Percentiles rank a stretch among this genome's conserved stretches.
Conservation (phyloP, 2,888 invertebrate genomes). For the Standfussiana lucernea region DNA sequence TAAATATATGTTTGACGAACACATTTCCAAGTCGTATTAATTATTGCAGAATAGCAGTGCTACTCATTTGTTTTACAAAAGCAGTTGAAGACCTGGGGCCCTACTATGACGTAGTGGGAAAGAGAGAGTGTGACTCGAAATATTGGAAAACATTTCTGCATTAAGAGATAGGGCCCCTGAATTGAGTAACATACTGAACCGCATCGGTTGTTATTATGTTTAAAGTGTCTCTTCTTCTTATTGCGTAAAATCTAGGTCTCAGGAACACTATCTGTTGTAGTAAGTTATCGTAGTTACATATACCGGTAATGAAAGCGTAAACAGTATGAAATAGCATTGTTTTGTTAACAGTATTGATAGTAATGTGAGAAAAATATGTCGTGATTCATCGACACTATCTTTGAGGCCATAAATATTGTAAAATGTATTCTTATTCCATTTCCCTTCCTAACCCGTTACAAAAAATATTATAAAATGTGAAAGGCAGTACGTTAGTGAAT, state of each 20-base stretch:
- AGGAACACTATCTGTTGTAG: conserved; percentile 31
- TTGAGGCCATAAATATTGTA: conserved; percentile 1
- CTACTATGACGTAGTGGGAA: no score
- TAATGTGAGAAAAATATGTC: conserved; percentile 43
- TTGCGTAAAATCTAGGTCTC: conserved; percentile 40
- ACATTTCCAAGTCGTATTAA: neutral
- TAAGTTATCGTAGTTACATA: conserved; percentile 25
- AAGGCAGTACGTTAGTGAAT: neutral
- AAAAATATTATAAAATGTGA: neutral
- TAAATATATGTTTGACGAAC: neutral
- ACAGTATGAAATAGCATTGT: conserved; percentile 31
- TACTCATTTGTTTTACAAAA: conserved; percentile 5
- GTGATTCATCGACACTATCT: conserved; percentile 50
- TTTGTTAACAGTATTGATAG: conserved; percentile 45
- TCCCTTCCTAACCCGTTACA: neutral
- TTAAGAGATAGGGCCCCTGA: no score
- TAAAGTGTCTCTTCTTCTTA: conserved; percentile 9
- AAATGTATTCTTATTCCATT: neutral
- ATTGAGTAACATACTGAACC: conserved; percentile 5
- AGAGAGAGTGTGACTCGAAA: no score
- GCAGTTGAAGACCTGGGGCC: neutral
- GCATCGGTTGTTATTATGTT: conserved; percentile 13
- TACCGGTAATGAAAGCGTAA: conserved; percentile 32
- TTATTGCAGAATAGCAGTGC: neutral
- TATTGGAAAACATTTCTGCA: no score